A percentile compares a stretch with the other conserved stretches of the same genome.
Conservation (phyloP, 2,888 invertebrate species). For the Trichogramma evanescens region DNA sequence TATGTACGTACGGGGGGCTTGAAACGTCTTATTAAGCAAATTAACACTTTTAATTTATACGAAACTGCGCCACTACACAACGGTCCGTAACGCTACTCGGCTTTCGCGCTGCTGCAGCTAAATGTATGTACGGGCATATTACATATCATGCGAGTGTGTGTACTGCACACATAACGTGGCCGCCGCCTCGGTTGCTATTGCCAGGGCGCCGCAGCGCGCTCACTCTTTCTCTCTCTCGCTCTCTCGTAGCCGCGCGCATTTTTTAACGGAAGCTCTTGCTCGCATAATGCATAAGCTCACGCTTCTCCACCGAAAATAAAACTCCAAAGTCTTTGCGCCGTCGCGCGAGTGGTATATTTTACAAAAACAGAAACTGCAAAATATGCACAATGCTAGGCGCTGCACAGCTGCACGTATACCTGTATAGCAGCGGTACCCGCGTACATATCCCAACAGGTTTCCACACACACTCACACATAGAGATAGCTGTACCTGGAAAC, state of each 20-base stretch:
- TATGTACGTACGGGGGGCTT: background rate
- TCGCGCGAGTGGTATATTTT: constrained; percentile 8
- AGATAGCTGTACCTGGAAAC: too few species aligned
- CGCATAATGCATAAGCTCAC: background rate
- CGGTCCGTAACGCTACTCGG: background rate
- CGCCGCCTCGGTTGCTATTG: background rate
- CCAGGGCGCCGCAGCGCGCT: background rate
- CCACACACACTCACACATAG: background rate
- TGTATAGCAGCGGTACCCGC: background rate
- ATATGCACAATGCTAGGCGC: background rate
- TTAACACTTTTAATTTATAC: constrained; percentile 12
- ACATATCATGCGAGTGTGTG: too few species aligned
- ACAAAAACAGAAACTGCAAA: constrained; percentile 11
- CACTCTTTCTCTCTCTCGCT: background rate
- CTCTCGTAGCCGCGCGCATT: background rate
- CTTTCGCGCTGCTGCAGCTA: background rate
- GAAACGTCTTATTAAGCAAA: constrained; percentile 12
- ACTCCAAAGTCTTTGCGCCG: background rate
- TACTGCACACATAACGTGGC: too few species aligned
- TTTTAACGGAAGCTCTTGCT: background rate
- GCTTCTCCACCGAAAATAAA: background rate
- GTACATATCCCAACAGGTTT: constrained; percentile 8
- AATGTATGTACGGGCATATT: too few species aligned
- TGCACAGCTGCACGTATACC: too few species aligned
- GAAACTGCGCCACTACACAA: background rate